Evolutionary conservation across 2,888 invertebrate species (phyloP).

Genomic region (Aplocera efformata): DNA sequence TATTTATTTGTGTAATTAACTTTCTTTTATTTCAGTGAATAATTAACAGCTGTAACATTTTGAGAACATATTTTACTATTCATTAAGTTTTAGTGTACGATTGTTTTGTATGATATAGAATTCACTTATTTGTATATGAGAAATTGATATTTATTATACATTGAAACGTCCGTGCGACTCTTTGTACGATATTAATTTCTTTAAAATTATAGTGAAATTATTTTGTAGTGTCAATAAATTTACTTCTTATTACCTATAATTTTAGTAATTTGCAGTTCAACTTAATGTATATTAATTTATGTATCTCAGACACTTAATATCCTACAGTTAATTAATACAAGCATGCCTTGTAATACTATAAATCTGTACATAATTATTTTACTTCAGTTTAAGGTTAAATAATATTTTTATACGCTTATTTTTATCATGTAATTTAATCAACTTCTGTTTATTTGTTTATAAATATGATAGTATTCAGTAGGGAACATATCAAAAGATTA

Average conservation of each 20-base stretch:
- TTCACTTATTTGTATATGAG: too few relatives aligned
- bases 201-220: too few relatives aligned
- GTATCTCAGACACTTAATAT: conserved; percentile 18
- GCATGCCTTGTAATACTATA: conserved; percentile 31
- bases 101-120: too few relatives aligned
- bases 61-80: conserved; percentile 39
- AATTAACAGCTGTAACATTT: conserved; percentile 42
- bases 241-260: background rate
- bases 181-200: too few relatives aligned
- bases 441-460: conserved; percentile 1
- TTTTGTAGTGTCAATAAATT: too few relatives aligned
- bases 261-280: conserved; percentile 21
- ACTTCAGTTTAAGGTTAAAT: conserved; percentile 9
- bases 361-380: conserved; percentile 4
- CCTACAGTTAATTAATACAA: conserved; percentile 19
- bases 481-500: background rate
- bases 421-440: conserved; percentile 6
- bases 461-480: background rate
- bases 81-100: conserved; percentile 35
- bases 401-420: conserved; percentile 15
- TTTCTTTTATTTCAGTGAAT: conserved; percentile 34
- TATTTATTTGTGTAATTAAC: conserved; percentile 22
- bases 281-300: conserved; percentile 41
- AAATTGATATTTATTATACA: too few relatives aligned
- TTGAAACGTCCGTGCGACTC: too few relatives aligned